Evolutionary conservation across 2,797 vertebrate genomes (phyloP), one percentile per base, ranked within the genome.

Genomic region (Lepus townsendii): DNA sequence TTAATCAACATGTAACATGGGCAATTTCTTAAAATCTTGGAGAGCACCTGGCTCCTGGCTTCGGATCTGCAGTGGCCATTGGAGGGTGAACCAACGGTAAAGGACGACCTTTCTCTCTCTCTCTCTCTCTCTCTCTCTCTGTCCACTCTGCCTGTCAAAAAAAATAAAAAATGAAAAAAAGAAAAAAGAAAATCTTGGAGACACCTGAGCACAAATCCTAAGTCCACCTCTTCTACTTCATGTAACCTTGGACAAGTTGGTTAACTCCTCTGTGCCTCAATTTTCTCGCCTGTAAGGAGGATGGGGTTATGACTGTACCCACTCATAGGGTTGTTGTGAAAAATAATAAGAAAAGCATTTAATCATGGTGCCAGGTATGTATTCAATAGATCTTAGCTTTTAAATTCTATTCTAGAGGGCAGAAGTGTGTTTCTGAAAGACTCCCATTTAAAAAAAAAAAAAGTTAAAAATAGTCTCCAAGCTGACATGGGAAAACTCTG

Each of bases 351-450:
- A 42, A 35, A 88, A 26, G 9, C 3, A 26, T 24, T 47, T 20
- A 63, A 84, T 24, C 3, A 13, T 0, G 2, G 17, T 4, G 12
- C 75, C 57, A 27, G 38, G 4, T 27, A 75, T 11, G 3, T 22
- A 38, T 30, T 35, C 88, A 80, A 20, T 30, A 42, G 35, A 20
- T 22, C 11, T 17, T n/a, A 57, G 24, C 32, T 30, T 90, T 88
- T 14, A 62, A 35, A 66, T 42, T 82, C 60, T 47, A 50, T 17
- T 72, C 63, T 73, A 79, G 68, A 92, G 87, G 42, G 32, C 10
- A 92, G 66, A 83, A 42, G 11, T 75, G 1, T 26, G 2, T 82
- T 69, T 76, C 35, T 76, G 83, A 88, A 94, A 91, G 73, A 66
- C 75, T 71, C 3, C 62, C 62, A n/a, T 80, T 54, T 27, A 54